Evolutionary conservation across 2,797 vertebrate species (phyloP).

Genomic region (Pseudopleuronectes americanus): DNA sequence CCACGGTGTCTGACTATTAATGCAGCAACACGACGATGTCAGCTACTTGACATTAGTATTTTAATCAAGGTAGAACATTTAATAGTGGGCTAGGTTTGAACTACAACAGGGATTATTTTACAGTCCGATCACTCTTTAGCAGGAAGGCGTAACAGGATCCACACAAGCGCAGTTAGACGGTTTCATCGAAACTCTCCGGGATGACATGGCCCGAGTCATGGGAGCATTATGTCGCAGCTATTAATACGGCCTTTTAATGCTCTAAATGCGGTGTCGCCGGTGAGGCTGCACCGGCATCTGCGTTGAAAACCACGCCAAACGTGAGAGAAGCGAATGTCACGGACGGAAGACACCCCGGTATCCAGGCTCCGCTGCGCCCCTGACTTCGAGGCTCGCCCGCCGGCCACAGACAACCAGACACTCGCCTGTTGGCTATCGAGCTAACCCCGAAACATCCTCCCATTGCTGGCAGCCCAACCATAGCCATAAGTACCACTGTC

Average conservation of each 20-base stretch:
- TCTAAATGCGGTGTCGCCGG: constrained; percentile 41
- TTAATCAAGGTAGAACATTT: not conserved
- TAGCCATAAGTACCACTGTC: not conserved
- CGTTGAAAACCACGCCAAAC: constrained; percentile 4
- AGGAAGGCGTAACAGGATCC: constrained; percentile 70
- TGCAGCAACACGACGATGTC: too few species aligned
- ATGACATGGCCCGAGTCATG: constrained; percentile 59
- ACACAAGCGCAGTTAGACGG: constrained; percentile 73
- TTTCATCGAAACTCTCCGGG: constrained; percentile 81
- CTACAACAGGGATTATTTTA: constrained; percentile 23
- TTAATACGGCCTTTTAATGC: constrained; percentile 77
- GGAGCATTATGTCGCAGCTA: constrained; percentile 77
- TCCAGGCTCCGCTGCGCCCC: constrained; percentile 18
- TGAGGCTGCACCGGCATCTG: constrained; percentile 7
- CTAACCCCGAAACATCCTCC: not conserved
- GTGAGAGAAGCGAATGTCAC: constrained; percentile 10
- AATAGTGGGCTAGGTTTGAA: not conserved
- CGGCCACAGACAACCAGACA: constrained; percentile 32
- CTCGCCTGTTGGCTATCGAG: constrained; percentile 18
- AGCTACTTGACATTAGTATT: not conserved
- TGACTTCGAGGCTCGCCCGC: constrained; percentile 45
- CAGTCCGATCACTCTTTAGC: constrained; percentile 67
- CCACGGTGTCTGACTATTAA: too few species aligned
- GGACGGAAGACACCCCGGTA: constrained; percentile 1
- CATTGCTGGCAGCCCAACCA: not conserved